Evolutionary conservation across 2,888 invertebrate genomes (phyloP), one percentile per base, ranked within the genome.

Genomic region (Drosophila dives): DNA sequence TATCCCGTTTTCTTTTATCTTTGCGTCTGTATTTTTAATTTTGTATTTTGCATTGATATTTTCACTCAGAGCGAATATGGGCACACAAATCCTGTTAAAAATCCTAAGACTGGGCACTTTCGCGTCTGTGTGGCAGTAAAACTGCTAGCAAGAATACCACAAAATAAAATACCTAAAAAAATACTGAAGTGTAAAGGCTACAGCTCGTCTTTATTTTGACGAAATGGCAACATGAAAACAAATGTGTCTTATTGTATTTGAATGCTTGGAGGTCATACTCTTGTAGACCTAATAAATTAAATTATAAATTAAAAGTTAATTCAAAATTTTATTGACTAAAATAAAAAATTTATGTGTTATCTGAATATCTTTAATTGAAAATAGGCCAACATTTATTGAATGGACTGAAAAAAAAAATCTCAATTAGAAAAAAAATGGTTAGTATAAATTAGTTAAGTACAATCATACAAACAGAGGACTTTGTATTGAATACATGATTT

Each of bases 1-100:
- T 84, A 72, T 69, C 61, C 77, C 72, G 77, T 90, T 83, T 70
- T 73, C 73, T 76, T 74, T 76, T 84, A 85, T 85, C 77, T 74
- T 50, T 80, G 62, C 62, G 77, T 77, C 81, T 77, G 77, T 77
- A 71, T 77, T 77, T 77, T 76, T 77, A 77, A 77, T 77, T 80
- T 80, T 65, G 77, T 77, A 77, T 77, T 76, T 64, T 70, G 65
- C 81, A 71, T 80, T 55, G 81, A 80, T 53, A 81, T 80, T 77
- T 80, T 77, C 65, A 63, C 81, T 42, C 49, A 63, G 60, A 53
- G 36, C 63, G 40, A 80, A 56, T 65, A 76, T 71, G 77, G 77
- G 42, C 77, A 77, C 77, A 77, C 77, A 50, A 71, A 60, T 50
- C 38, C 59, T 50, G 53, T 76, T 45, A 29, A 76, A 80, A 70